Conservation (phyloP, 2,113 vertebrate species). For the Ammodramus savannarum region DNA sequence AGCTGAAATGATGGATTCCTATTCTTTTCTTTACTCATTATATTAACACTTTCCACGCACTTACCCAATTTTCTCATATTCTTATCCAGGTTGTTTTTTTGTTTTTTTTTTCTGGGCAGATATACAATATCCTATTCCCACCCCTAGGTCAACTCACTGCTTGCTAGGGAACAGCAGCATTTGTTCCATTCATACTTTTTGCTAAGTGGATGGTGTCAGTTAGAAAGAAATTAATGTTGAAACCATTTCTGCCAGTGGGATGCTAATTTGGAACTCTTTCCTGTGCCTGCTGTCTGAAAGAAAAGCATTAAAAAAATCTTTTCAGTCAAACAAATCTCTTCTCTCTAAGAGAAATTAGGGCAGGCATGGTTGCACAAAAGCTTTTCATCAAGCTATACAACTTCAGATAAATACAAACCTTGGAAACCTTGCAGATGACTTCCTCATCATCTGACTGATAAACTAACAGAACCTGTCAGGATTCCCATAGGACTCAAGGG, state of each 20-base stretch:
- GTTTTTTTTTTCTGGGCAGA: neutral
- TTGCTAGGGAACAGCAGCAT: neutral
- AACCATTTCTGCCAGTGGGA: neutral
- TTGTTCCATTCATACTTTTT: neutral
- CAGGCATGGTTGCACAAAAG: neutral
- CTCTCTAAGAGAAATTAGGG: neutral
- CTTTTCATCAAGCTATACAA: neutral
- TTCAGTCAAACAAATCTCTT: neutral
- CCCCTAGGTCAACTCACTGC: neutral
- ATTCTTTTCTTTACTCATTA: neutral
- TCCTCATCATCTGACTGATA: neutral
- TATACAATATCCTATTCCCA: neutral
- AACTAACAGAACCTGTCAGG: neutral
- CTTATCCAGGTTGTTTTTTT: fast-evolving
- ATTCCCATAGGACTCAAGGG: neutral
- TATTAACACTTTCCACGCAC: neutral
- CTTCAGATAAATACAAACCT: neutral
- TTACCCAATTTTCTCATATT: neutral
- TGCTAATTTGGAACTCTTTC: neutral
- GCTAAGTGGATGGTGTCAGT: neutral
- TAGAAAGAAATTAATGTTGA: neutral
- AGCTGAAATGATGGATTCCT: neutral
- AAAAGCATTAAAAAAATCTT: neutral
- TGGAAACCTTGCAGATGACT: neutral
- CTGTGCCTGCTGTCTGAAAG: neutral